A percentile compares a stretch with the other conserved stretches of the same genome.
These are phyloP conservation scores for Crepidodera aurea DNA, from an alignment of 2,888 invertebrate species.

Conservation along the genomic window DNA sequence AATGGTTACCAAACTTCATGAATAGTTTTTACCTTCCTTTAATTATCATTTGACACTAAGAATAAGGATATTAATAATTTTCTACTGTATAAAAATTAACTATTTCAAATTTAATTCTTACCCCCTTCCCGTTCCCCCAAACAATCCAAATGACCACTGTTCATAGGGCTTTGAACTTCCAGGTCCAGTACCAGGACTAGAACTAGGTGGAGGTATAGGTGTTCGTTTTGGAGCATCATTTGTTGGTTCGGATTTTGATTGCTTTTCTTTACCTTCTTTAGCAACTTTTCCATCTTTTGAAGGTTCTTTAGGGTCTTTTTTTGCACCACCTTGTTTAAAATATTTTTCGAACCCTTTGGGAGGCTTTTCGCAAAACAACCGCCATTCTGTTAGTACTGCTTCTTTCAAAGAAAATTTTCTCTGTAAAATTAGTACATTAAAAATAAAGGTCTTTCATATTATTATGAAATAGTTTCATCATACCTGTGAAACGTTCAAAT, in stretches of 20 bases:
- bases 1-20: too few species aligned
- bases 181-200: slow-evolving; percentile 46
- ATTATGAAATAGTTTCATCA: slow-evolving; percentile 43
- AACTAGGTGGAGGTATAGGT: slow-evolving; percentile 46
- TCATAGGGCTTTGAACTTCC: slow-evolving; percentile 59
- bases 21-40: too few species aligned
- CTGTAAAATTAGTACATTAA: slow-evolving; percentile 53
- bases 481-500: slow-evolving; percentile 54
- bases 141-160: slow-evolving; percentile 65
- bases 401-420: slow-evolving; percentile 66
- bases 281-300: slow-evolving; percentile 51
- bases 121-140: slow-evolving; percentile 62
- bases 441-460: slow-evolving; percentile 34
- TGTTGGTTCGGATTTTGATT: slow-evolving; percentile 49
- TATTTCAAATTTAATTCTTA: slow-evolving; percentile 41
- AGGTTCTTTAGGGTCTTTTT: slow-evolving; percentile 57
- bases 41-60: too few species aligned
- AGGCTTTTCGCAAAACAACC: slow-evolving; percentile 76
- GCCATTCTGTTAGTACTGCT: slow-evolving; percentile 69
- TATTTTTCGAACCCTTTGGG: slow-evolving; percentile 96
- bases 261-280: slow-evolving; percentile 53
- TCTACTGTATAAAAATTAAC: too few species aligned
- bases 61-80: too few species aligned
- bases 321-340: slow-evolving; percentile 71
- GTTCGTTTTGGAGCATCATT: slow-evolving; percentile 57